A percentile compares a stretch with the other conserved stretches of the same genome.
These are phyloP conservation scores for Dasypus novemcinctus DNA, from an alignment of 2,113 vertebrate species.

Conservation along the genomic window DNA sequence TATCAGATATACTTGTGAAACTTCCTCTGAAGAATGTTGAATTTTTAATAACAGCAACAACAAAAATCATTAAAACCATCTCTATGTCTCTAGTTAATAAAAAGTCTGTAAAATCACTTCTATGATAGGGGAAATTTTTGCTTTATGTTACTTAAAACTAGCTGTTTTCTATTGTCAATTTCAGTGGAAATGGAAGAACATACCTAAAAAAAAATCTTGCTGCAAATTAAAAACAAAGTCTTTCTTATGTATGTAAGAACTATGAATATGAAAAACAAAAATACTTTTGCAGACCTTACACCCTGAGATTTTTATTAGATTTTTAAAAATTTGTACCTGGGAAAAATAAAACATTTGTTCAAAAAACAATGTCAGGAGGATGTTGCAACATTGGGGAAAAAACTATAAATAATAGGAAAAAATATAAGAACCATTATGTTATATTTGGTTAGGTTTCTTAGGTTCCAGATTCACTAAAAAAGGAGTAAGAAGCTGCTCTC, in stretches of 20 bases:
- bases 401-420: background rate
- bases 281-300: background rate
- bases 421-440: background rate
- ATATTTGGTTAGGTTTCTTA: background rate
- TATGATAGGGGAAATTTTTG: background rate
- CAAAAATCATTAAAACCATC: conserved; percentile 74
- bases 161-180: background rate
- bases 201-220: background rate
- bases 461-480: conserved; percentile 36
- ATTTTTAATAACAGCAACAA: conserved; percentile 69
- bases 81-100: conserved; percentile 39
- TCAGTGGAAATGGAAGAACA: background rate
- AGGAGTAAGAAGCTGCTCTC: background rate
- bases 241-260: background rate
- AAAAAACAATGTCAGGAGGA: background rate
- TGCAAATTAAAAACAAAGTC: conserved; percentile 9
- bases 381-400: background rate
- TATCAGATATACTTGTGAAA: background rate
- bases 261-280: background rate
- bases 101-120: background rate
- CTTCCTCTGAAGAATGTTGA: background rate
- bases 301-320: background rate
- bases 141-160: background rate
- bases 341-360: background rate
- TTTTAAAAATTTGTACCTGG: background rate